Evolutionary conservation across 2,888 invertebrate genomes (phyloP).

Genomic region (Brachyptera risi): DNA sequence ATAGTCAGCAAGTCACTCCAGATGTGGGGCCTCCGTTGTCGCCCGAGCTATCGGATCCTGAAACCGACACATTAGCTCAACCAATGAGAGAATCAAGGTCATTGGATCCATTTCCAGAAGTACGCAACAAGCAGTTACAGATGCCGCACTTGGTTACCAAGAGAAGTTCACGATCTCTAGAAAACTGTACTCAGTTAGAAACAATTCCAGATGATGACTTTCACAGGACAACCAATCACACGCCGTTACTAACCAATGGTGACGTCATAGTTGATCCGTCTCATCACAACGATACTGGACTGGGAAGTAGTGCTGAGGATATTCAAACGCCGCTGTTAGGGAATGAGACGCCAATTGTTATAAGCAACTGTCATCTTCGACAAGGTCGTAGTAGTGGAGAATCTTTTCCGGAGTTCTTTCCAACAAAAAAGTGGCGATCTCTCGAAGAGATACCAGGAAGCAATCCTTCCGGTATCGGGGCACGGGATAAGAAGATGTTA

Average conservation of each 20-base stretch:
- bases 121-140: slow-evolving; percentile 35
- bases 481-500: slow-evolving; percentile 55
- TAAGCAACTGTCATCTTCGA: slow-evolving; percentile 23
- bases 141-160: slow-evolving; percentile 31
- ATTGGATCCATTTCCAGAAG: slow-evolving; percentile 57
- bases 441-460: slow-evolving; percentile 60
- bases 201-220: slow-evolving; percentile 40
- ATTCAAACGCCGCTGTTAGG: slow-evolving; percentile 51
- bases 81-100: slow-evolving; percentile 59
- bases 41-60: slow-evolving; percentile 12
- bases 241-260: slow-evolving; percentile 48
- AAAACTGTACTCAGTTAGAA: slow-evolving; percentile 49
- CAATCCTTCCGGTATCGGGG: slow-evolving; percentile 41
- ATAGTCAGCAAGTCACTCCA: slow-evolving; percentile 26
- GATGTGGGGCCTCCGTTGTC: slow-evolving; percentile 29
- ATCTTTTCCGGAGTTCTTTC: slow-evolving; percentile 43
- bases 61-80: slow-evolving; percentile 27
- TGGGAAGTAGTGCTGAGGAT: slow-evolving; percentile 41
- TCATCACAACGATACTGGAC: slow-evolving; percentile 38
- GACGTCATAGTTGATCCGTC: slow-evolving; percentile 46
- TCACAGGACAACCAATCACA: slow-evolving; percentile 49
- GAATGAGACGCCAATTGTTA: slow-evolving; percentile 22
- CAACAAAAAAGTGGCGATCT: slow-evolving; percentile 71
- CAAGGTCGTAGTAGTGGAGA: slow-evolving; percentile 25
- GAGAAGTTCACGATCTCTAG: slow-evolving; percentile 47